Conservation (phyloP, 2,888 invertebrate genomes). For the Bombylius major region DNA sequence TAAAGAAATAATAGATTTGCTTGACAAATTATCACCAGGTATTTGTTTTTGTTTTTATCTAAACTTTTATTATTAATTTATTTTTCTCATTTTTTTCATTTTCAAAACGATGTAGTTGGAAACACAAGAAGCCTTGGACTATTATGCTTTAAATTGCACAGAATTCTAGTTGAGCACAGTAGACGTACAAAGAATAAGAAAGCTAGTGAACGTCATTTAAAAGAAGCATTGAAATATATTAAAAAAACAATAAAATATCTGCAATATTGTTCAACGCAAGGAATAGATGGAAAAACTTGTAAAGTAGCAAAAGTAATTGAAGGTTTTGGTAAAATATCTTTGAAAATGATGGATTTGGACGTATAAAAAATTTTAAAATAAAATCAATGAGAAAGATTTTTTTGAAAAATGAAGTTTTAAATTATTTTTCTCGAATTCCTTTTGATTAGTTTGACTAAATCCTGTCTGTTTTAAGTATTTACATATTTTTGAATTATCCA, state of each 20-base stretch:
- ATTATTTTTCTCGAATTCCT: too few species aligned
- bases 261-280: conserved; percentile 53
- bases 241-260: conserved; percentile 49
- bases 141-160: conserved; percentile 61
- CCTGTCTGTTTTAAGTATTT: too few species aligned
- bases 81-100: conserved; percentile 1
- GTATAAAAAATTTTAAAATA: too few species aligned
- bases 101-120: conserved; percentile 45
- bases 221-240: conserved; percentile 29
- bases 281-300: conserved; percentile 63
- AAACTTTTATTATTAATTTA: too few species aligned
- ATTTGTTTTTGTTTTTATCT: background rate
- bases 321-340: too few species aligned
- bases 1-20: conserved; percentile 46
- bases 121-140: conserved; percentile 52
- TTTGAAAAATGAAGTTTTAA: too few species aligned
- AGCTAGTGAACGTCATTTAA: conserved; percentile 23
- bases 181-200: conserved; percentile 35
- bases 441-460: too few species aligned
- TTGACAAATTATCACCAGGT: conserved; percentile 54
- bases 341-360: too few species aligned
- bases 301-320: conserved; percentile 42
- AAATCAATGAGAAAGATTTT: too few species aligned
- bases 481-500: too few species aligned
- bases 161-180: conserved; percentile 58